Evolutionary conservation across 2,113 vertebrate genomes (phyloP).

Genomic region (Ptyas mucosa): DNA sequence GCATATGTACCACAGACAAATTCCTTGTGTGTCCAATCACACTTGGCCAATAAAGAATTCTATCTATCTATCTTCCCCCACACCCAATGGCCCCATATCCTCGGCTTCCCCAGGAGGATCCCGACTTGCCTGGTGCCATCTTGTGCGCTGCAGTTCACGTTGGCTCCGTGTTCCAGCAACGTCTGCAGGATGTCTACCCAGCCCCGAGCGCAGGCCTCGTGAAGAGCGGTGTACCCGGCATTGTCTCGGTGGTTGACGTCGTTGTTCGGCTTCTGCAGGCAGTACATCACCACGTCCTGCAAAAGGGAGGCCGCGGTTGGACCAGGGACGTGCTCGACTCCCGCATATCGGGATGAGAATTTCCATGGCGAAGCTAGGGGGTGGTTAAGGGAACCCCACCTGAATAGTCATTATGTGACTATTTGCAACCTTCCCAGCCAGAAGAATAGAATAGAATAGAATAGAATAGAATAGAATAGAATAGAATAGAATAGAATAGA

Average conservation of each 20-base stretch:
- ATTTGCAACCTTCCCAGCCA: too few species aligned
- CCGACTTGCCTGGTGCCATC: slow-evolving; percentile 88
- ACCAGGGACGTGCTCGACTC: too few species aligned
- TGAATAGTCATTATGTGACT: background rate
- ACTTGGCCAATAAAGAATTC: too few species aligned
- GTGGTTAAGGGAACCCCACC: background rate
- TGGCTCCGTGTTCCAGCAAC: slow-evolving; percentile 90
- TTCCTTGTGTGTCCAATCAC: too few species aligned
- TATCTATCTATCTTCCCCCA: too few species aligned
- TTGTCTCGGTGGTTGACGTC: slow-evolving; percentile 96
- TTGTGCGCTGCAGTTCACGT: slow-evolving; percentile 96
- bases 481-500: too few species aligned
- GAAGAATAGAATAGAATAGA: too few species aligned
- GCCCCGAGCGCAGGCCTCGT: slow-evolving; percentile 91
- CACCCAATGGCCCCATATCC: background rate
- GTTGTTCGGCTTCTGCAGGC: slow-evolving; percentile 91
- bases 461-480: too few species aligned
- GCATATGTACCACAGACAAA: too few species aligned
- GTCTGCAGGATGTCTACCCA: slow-evolving; percentile 92
- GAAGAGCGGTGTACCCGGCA: slow-evolving; percentile 93
- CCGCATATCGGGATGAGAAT: background rate
- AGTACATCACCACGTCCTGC: slow-evolving; percentile 94
- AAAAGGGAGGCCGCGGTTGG: background rate
- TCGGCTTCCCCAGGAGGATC: background rate
- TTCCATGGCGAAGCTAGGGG: background rate